phyloP scores from a whole-genome alignment of 2,888 invertebrate genomes.

The Agapostemon virescens region DNA sequence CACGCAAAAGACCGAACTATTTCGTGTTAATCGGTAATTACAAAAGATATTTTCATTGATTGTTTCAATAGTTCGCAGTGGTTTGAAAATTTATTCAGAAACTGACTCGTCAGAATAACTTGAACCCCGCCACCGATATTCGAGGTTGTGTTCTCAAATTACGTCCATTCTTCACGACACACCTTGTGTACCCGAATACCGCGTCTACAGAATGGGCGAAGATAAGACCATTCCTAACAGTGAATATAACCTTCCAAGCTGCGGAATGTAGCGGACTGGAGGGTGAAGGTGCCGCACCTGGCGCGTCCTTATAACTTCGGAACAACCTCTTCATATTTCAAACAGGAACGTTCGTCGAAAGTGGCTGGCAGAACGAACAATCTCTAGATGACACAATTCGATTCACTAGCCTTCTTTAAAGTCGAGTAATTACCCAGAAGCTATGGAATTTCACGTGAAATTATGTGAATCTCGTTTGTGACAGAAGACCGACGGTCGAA shows the following conservation, averaged over 20 bases:
- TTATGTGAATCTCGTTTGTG: conserved; percentile 31
- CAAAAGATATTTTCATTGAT: neutral
- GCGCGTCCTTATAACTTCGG: conserved; percentile 63
- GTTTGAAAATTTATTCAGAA: conserved; percentile 5
- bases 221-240: conserved; percentile 43
- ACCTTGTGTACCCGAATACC: conserved; percentile 30
- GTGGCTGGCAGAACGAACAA: conserved; percentile 16
- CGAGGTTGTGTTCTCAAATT: conserved; percentile 12
- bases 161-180: conserved; percentile 28
- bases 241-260: conserved; percentile 37
- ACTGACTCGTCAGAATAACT: neutral
- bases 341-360: conserved; percentile 39
- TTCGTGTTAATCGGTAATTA: too few species aligned
- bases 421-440: conserved; percentile 23
- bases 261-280: conserved; percentile 23
- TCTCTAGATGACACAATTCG: conserved; percentile 17
- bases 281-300: conserved; percentile 59
- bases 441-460: conserved; percentile 10
- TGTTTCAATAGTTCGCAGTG: neutral
- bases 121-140: conserved; percentile 4
- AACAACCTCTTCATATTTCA: conserved; percentile 68
- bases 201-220: conserved; percentile 38
- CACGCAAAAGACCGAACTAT: too few species aligned
- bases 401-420: conserved; percentile 18
- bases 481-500: conserved; percentile 7